phyloP scores from a whole-genome alignment of 1,140 invertebrate genomes.

The Anastrepha ludens region DNA sequence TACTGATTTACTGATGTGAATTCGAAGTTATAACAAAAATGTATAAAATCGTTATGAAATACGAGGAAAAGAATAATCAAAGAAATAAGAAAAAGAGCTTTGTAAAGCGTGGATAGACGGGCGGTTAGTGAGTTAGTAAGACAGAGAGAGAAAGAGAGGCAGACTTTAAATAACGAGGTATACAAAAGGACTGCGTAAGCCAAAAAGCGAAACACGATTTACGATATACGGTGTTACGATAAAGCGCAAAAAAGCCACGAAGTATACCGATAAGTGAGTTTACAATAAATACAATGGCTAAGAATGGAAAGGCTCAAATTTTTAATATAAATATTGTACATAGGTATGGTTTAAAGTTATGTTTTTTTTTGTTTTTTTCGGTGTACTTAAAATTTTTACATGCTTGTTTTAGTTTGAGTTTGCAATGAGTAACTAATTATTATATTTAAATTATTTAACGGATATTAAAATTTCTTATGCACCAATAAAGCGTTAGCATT shows the following conservation, averaged over 20 bases:
- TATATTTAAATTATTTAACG: neutral
- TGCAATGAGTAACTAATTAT: neutral
- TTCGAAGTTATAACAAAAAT: constrained; percentile 38
- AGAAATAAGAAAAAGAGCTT: constrained; percentile 4
- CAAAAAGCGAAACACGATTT: neutral
- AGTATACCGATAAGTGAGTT: constrained; percentile 13
- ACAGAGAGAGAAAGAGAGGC: constrained; percentile 28
- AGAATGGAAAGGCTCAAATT: neutral
- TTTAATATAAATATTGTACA: neutral
- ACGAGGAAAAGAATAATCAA: constrained; percentile 10
- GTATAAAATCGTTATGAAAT: constrained; percentile 20
- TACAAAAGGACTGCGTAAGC: constrained; percentile 12
- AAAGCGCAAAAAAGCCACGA: constrained; percentile 28
- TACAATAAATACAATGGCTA: constrained; percentile 17
- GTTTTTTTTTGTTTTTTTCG: neutral
- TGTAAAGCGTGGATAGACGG: constrained; percentile 4
- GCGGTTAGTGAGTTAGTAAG: neutral
- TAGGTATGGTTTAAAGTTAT: neutral
- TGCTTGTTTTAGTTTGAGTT: neutral
- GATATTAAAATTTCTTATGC: neutral
- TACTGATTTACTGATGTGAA: constrained; percentile 58
- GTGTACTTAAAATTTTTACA: constrained; percentile 32
- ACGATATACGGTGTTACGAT: neutral
- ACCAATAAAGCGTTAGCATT: constrained; percentile 43
- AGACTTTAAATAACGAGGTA: neutral